Conservation (phyloP, 2,888 invertebrate genomes). For the Eristalis arbustorum region DNA sequence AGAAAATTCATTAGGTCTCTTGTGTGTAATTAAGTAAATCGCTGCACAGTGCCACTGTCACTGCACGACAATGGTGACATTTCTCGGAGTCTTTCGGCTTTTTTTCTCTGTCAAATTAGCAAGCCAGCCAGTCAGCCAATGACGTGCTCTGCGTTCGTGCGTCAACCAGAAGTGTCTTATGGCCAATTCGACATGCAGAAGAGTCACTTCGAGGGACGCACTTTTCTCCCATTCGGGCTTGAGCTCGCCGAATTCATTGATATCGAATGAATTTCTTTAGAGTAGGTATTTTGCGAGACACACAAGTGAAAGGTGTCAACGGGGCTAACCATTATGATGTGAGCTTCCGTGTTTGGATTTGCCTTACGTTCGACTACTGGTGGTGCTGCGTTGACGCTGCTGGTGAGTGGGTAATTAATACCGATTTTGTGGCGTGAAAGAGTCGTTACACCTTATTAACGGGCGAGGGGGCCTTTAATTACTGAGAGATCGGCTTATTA, state of each 20-base stretch:
- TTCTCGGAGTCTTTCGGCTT: background rate
- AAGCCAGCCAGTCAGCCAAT: background rate
- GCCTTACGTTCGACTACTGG: background rate
- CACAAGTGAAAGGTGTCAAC: constrained; percentile 57
- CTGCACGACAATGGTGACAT: background rate
- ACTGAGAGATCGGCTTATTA: constrained; percentile 31
- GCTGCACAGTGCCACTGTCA: background rate
- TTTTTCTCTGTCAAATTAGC: background rate
- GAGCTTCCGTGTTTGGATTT: constrained; percentile 43
- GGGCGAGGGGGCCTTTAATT: constrained; percentile 46
- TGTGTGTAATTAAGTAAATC: constrained; percentile 37
- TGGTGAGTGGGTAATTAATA: constrained; percentile 39
- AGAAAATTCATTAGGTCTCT: constrained; percentile 34
- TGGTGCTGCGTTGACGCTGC: background rate
- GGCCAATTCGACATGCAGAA: constrained; percentile 34
- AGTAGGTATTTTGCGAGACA: background rate
- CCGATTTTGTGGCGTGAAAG: constrained; percentile 28
- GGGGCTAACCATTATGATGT: constrained; percentile 19
- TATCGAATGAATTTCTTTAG: constrained; percentile 1
- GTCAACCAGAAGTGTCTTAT: background rate
- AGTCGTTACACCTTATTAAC: constrained; percentile 43
- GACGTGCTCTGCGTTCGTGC: background rate
- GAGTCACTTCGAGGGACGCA: background rate
- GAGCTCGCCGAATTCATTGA: background rate
- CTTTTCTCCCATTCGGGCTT: background rate